These are phyloP conservation scores for Illadopsis cleaveri DNA, from an alignment of 2,113 vertebrate genomes.

Conservation along the genomic window DNA sequence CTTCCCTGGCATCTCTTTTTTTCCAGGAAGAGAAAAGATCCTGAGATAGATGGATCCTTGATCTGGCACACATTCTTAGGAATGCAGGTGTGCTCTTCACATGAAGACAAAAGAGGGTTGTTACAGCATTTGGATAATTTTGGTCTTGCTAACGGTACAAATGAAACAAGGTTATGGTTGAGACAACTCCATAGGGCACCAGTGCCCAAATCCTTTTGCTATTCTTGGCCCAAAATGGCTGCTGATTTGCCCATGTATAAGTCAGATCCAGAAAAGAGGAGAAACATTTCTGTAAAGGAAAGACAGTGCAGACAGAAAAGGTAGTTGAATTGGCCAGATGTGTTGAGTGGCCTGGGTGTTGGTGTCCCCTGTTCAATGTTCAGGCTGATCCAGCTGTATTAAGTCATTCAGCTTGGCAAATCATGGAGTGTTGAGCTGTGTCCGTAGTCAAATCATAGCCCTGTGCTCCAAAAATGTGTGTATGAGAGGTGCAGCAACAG, in stretches of 20 bases:
- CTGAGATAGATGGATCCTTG: slow-evolving; percentile 31
- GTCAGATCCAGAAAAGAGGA: not conserved
- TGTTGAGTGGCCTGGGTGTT: not conserved
- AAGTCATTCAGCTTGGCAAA: not conserved
- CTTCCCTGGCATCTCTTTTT: slow-evolving; percentile 29
- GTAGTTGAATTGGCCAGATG: not conserved
- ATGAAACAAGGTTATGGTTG: not conserved
- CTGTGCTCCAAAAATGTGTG: not conserved
- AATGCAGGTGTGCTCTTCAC: slow-evolving; percentile 13
- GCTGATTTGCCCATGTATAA: not conserved
- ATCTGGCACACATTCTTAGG: slow-evolving; percentile 37
- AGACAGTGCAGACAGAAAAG: not conserved
- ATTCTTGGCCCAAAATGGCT: not conserved
- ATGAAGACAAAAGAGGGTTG: not conserved
- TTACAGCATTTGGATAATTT: not conserved
- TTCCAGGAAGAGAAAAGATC: slow-evolving; percentile 51
- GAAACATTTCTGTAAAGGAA: not conserved
- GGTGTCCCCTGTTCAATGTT: not conserved
- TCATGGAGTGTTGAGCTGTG: not conserved
- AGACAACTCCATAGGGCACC: not conserved
- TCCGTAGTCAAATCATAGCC: not conserved
- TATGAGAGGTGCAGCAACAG: not conserved
- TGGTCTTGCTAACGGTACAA: not conserved
- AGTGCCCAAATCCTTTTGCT: not conserved
- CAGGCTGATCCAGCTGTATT: not conserved